Evolutionary conservation across 1,140 invertebrate genomes (phyloP), one percentile per base, ranked within the genome.

Genomic region (Acromyrmex echinatior): DNA sequence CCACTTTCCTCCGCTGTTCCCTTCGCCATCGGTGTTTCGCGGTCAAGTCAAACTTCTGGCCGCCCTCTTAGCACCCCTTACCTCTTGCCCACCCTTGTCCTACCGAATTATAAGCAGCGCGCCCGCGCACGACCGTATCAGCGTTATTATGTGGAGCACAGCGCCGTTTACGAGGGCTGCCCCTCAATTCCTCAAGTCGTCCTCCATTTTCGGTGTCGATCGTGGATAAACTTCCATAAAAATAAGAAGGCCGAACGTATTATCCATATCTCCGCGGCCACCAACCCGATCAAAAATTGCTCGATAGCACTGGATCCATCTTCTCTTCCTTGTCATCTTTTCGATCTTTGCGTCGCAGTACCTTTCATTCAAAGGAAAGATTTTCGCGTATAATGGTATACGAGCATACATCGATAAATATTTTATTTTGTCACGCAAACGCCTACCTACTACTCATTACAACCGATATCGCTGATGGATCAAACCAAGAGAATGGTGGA

Each of bases 71-170:
- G 4, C 28, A 49, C 12, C 28, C 63, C 14, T n/a, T 21, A 7
- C 53, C 7, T 21, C 18, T 51, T 31, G 53, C 3, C 14, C 9
- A 25, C 45, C 3, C 49, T 39, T 5, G 21, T 79, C 28, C 80
- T 88, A 79, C 77, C 80, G 84, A 91, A 85, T 87, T 86, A 80
- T 63, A 76, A 86, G n/a, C 76, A 70, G n/a, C 70, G 68, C 74
- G 74, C 86, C 49, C 68, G 78, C 86, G 79, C 39, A 80, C 60
- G 39, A 65, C 28, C 90, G 86, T 86, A 87, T 80, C 84, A 70
- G 31, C 81, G 84, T 92, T 91, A 92, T 92, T 92, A 92, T 88
- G 80, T 88, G 89, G 78, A 92, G 88, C 91, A 88, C 66, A 53
- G 62, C 25, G 58, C 63, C 71, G 78, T 82, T 71, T 84, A 87